Evolutionary conservation across 2,888 invertebrate genomes (phyloP).

Genomic region (Drosophila flavopinicola): DNA sequence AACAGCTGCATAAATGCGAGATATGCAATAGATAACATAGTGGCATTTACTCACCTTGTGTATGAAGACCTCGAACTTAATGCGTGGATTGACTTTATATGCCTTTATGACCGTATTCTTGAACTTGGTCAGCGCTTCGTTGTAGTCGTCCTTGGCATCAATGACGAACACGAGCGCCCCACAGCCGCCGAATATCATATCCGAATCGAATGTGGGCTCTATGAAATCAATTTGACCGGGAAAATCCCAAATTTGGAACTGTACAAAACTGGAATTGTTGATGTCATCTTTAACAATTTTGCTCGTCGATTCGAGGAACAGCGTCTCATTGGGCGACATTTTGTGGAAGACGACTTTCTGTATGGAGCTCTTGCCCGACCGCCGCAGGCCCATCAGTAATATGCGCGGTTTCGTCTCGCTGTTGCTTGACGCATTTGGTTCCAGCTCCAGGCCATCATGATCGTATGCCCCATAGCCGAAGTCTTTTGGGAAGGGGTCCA

Average conservation of each 20-base stretch:
- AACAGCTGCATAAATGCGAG: slow-evolving; percentile 21
- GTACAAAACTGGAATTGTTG: slow-evolving; percentile 97
- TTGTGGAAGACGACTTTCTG: slow-evolving; percentile 99
- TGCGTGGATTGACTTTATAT: slow-evolving; percentile 96
- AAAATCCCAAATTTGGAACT: slow-evolving; percentile 99
- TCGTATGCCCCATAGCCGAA: slow-evolving; percentile 96
- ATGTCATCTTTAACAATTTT: slow-evolving; percentile 99
- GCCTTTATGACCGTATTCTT: slow-evolving; percentile 97
- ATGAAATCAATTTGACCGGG: slow-evolving; percentile 99
- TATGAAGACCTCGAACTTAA: slow-evolving; percentile 99
- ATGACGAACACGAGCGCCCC: slow-evolving; percentile 99
- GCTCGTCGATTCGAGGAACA: slow-evolving; percentile 98
- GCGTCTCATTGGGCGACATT: slow-evolving; percentile 99
- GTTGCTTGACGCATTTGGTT: slow-evolving; percentile 68
- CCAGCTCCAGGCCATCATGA: slow-evolving; percentile 86
- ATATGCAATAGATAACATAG: slow-evolving; percentile 24
- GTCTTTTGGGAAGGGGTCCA: slow-evolving; percentile 93
- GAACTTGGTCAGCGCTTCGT: slow-evolving; percentile 96
- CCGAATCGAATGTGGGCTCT: slow-evolving; percentile 97
- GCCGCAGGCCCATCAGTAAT: slow-evolving; percentile 96
- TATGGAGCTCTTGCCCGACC: slow-evolving; percentile 99
- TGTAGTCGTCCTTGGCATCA: slow-evolving; percentile 99
- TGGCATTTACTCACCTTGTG: slow-evolving; percentile 89
- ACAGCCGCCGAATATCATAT: slow-evolving; percentile 98
- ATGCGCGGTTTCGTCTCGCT: slow-evolving; percentile 92